These are phyloP conservation scores for Coecobrya sp. DNA, from an alignment of 2,888 invertebrate species.

Conservation along the genomic window DNA sequence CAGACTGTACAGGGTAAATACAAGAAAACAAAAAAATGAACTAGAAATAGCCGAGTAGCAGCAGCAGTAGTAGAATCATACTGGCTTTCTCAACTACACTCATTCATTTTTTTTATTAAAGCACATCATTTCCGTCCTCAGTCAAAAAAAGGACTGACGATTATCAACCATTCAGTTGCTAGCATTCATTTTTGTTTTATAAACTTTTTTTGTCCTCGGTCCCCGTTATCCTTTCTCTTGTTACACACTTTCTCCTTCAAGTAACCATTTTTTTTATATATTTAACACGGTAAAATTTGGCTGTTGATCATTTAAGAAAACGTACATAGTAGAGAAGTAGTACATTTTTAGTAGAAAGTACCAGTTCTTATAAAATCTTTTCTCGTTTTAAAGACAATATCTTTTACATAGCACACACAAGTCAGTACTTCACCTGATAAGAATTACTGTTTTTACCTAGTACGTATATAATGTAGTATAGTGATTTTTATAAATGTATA, in stretches of 20 bases:
- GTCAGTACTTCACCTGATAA: conserved; percentile 67
- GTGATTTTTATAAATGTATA: conserved; percentile 55
- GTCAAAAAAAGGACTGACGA: conserved; percentile 43
- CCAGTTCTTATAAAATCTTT: conserved; percentile 67
- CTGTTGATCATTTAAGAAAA: conserved; percentile 20
- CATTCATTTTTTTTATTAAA: conserved; percentile 72
- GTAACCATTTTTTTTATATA: conserved; percentile 7
- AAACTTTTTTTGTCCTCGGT: conserved; percentile 27
- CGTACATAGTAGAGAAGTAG: conserved; percentile 3
- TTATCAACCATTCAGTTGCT: conserved; percentile 59
- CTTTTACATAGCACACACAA: conserved; percentile 67
- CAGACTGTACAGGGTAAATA: conserved; percentile 80
- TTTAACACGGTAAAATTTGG: conserved; percentile 66
- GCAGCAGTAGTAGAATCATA: conserved; percentile 5
- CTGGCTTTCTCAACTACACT: conserved; percentile 35
- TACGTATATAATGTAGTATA: conserved; percentile 73
- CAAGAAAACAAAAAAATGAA: conserved; percentile 65
- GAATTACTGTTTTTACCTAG: conserved; percentile 66
- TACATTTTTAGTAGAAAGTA: conserved; percentile 63
- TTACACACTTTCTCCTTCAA: neutral
- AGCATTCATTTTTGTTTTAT: neutral
- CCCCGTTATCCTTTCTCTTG: conserved; percentile 56
- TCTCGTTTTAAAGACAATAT: conserved; percentile 51
- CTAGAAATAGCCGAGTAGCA: neutral
- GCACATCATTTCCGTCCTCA: conserved; percentile 76